These are phyloP conservation scores for Anticlea derivata DNA, from an alignment of 2,888 invertebrate species.

Conservation along the genomic window DNA sequence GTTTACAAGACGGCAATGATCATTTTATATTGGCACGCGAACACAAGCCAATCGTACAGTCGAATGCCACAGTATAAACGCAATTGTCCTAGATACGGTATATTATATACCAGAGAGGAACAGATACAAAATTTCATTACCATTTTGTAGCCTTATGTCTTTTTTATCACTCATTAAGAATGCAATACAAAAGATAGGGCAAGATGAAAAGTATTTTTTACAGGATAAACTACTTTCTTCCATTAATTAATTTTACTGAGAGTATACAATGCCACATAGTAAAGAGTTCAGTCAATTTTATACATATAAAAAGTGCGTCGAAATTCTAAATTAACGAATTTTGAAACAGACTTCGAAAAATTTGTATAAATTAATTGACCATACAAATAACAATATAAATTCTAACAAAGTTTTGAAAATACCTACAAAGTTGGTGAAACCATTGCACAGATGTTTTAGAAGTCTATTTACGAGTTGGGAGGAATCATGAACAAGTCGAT, in stretches of 20 bases:
- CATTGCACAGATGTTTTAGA: conserved; percentile 10
- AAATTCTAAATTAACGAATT: conserved; percentile 24
- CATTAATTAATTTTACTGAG: too few relatives aligned
- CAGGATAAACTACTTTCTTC: too few relatives aligned
- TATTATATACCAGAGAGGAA: too few relatives aligned
- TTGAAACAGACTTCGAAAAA: conserved; percentile 9
- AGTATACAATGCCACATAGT: conserved; percentile 21
- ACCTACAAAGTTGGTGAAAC: conserved; percentile 9
- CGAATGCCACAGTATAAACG: background rate
- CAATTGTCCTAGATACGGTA: background rate
- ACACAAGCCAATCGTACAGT: too few relatives aligned
- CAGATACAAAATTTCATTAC: background rate
- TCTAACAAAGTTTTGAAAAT: conserved; percentile 1
- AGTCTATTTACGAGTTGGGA: too few relatives aligned
- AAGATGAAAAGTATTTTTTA: too few relatives aligned
- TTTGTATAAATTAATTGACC: conserved; percentile 18
- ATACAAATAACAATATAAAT: conserved; percentile 8
- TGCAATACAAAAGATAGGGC: too few relatives aligned
- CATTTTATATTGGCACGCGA: too few relatives aligned
- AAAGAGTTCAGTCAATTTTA: conserved; percentile 32
- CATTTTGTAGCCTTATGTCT: too few relatives aligned
- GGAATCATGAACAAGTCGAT: too few relatives aligned
- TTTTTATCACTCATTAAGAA: too few relatives aligned
- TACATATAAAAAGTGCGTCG: conserved; percentile 34
- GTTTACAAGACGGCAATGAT: conserved; percentile 32